Evolutionary conservation across 2,888 invertebrate species (phyloP), one percentile per base, ranked within the genome.

Genomic region (Nymphalis polychloros): DNA sequence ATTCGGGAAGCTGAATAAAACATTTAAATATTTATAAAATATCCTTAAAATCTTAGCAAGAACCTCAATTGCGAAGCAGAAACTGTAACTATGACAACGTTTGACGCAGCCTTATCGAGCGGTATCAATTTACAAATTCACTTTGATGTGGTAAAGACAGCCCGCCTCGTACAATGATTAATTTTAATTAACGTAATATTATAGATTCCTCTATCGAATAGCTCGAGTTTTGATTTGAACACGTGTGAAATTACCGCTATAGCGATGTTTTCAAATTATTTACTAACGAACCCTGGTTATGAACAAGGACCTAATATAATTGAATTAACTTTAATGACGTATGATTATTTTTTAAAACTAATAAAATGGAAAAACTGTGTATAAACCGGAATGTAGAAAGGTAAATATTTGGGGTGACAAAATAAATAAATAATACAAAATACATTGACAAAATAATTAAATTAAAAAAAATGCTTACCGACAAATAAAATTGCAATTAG

Each of bases 91-190:
- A 64, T 67, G 52, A 68, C 66, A 75, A 75, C 73, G 69, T 72
- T 75, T 72, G 72, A 72, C 49, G 61, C 46, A 48, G 57, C 35
- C 67, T 60, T 64, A 72, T 67, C 59, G 68, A 74, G 63, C 63
- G 70, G 67, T 73, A 75, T 76, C 72, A 75, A 76, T 75, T 75
- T 72, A 72, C 72, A 46, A 67, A 66, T 62, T 53, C 71, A 68
- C 76, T 76, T 77, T 77, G 76, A 77, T 76, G 73, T 67, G 71
- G 72, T 65, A 62, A 73, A 73, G 73, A 73, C 71, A 71, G 68
- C 70, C 66, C 68, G 59, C 47, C 62, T 52, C 31, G 60, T 70
- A 74, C 71, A 70, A 74, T 73, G 73, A 77, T 76, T 73, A 75
- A 75, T 73, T 77, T 76, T 77, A 75, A 77, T 76, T 74, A 76